A percentile compares a stretch with the other conserved stretches of the same genome.
These are phyloP conservation scores for Xenopus laevis DNA, from an alignment of 2,113 vertebrate genomes.

Conservation along the genomic window DNA sequence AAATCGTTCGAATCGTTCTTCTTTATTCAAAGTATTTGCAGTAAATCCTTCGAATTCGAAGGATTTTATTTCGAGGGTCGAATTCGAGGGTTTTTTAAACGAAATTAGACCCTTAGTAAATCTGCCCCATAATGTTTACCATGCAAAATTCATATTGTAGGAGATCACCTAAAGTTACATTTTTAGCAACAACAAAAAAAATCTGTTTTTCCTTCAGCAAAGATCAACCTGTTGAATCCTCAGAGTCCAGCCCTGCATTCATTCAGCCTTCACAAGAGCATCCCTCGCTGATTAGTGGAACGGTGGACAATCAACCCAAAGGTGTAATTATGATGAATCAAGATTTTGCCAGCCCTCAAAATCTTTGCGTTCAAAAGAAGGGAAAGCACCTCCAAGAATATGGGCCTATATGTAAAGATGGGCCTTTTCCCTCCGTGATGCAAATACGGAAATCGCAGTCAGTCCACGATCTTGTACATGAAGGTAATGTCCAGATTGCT, in stretches of 20 bases:
- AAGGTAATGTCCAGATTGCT: conserved; percentile 66
- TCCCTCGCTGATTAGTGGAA: conserved; percentile 15
- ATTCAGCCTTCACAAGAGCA: neutral
- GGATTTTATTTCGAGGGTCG: too few relatives aligned
- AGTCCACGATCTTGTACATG: conserved; percentile 74
- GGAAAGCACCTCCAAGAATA: conserved; percentile 56
- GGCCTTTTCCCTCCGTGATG: conserved; percentile 53
- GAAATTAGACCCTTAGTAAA: too few relatives aligned
- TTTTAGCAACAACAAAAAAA: too few relatives aligned
- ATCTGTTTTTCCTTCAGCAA: neutral
- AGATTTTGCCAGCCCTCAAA: conserved; percentile 49
- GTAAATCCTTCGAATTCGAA: too few relatives aligned
- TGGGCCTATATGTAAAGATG: conserved; percentile 54
- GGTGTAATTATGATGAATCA: conserved; percentile 32
- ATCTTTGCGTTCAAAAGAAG: conserved; percentile 61
- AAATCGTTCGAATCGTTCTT: too few relatives aligned
- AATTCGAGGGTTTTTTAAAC: too few relatives aligned
- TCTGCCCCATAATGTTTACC: too few relatives aligned
- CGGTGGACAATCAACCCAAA: neutral
- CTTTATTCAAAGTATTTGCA: too few relatives aligned
- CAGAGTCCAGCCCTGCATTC: conserved; percentile 38
- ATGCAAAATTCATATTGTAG: too few relatives aligned
- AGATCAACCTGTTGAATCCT: conserved; percentile 26
- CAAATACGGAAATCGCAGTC: conserved; percentile 81
- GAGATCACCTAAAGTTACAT: too few relatives aligned